Base-by-base conservation (phyloP, 2,797 vertebrate species). In the Rhinichthys osculus region DNA sequence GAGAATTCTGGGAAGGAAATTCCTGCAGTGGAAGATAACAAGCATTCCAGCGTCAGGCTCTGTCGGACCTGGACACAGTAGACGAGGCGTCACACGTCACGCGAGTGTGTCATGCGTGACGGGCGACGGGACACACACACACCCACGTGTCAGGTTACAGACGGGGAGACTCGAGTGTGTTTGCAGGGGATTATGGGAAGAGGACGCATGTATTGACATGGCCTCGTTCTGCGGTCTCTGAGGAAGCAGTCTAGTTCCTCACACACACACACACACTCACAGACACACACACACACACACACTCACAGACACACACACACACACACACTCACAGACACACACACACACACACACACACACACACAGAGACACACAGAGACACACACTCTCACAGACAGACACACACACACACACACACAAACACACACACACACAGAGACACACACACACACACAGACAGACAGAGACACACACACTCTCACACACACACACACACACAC, bases 1-100 rank as follows among this genome's bases (percentile, higher is more conserved):
- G 72, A 93, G 91, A 94, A 93, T 94, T 94, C 93, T 90, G 87
- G 91, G 88, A 91, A 94, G 94, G 92, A 95, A 95, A 95, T 95
- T 95, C 95, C 94, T 88, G 69, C 0, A 35, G 86, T 86, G 92
- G 47, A 92, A 93, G 93, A 94, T 93, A 95, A 94, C 89, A 94
- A 94, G 92, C 92, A 92, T 67, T 72, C 93, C 92, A 92, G 93
- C 90, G 89, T 73, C 87, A 7, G 88, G 85, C 47, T 50, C 47
- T 50, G 47, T 50, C 47, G 17, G 47, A 50, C 47, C 47, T 17
- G 47, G 5, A 50, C 78, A 62, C 35, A 35, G 62, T 59, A 88
- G 86, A 91, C 86, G 84, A 91, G 85, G 59, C 50, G 67, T 52
- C 67, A 19, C 50, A 59, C 50, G 80, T 52, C 67, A 19, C 50